A percentile compares a stretch with the other conserved stretches of the same genome.
These are phyloP conservation scores for Gallinago undulata DNA, from an alignment of 2,113 vertebrate species.

Conservation along the genomic window DNA sequence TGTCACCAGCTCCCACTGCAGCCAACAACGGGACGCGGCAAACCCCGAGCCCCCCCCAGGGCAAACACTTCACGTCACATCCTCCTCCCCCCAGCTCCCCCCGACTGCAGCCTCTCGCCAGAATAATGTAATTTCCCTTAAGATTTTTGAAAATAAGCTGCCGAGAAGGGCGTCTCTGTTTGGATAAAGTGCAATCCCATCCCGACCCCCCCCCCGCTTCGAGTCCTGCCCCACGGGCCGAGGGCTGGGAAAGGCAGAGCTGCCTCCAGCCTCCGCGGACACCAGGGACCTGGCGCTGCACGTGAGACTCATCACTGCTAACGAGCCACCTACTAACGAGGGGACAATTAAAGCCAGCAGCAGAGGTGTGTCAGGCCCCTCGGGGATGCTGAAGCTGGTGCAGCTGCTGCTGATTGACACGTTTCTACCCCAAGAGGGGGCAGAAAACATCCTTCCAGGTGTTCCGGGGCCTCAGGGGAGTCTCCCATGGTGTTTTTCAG, in stretches of 20 bases:
- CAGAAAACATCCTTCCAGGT: neutral
- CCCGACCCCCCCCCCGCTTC: accelerated
- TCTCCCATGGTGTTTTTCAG: accelerated
- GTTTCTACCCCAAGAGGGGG: accelerated
- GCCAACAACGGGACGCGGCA: neutral
- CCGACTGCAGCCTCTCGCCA: accelerated
- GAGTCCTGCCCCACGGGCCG: accelerated
- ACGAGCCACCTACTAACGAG: neutral
- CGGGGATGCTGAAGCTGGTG: neutral
- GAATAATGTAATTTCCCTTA: accelerated
- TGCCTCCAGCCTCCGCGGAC: neutral
- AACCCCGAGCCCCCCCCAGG: accelerated
- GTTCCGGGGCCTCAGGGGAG: accelerated
- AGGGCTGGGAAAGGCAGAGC: neutral
- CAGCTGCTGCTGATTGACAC: neutral
- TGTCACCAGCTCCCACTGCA: neutral
- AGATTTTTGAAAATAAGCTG: neutral
- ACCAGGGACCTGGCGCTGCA: neutral
- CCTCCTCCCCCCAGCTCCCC: accelerated
- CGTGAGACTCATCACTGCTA: accelerated
- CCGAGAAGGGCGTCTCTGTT: accelerated
- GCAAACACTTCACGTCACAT: accelerated
- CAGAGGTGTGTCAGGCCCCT: neutral
- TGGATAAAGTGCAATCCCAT: neutral
- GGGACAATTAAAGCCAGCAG: accelerated